These are phyloP conservation scores for Sciurus niger DNA, from an alignment of 2,113 vertebrate genomes.

Conservation along the genomic window DNA sequence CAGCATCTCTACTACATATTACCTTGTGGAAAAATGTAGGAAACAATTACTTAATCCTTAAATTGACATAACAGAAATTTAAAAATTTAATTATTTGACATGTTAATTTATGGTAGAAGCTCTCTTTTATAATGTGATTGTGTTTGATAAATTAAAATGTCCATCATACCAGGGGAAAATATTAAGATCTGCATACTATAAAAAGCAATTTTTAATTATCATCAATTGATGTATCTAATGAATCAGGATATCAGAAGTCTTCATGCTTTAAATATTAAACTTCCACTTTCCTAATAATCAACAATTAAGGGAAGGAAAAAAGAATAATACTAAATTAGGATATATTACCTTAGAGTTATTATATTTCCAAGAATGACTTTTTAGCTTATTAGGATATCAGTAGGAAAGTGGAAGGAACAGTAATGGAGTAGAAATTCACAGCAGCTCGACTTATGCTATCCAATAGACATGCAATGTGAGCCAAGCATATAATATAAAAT, in stretches of 20 bases:
- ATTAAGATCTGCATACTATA: conserved; percentile 5
- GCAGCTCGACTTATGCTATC: neutral
- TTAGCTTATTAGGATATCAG: neutral
- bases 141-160: conserved; percentile 33
- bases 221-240: neutral
- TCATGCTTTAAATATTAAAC: conserved; percentile 52
- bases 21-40: conserved; percentile 3
- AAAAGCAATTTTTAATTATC: conserved; percentile 30
- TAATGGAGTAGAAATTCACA: neutral
- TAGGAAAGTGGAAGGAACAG: neutral
- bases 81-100: conserved; percentile 21
- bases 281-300: conserved; percentile 30
- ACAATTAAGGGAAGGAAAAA: neutral
- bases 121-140: conserved; percentile 3
- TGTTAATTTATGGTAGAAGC: conserved; percentile 13
- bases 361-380: conserved; percentile 25
- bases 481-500: neutral
- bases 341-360: neutral
- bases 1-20: neutral
- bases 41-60: neutral
- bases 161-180: neutral
- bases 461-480: neutral
- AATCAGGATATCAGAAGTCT: neutral
- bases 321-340: neutral
- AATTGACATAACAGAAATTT: conserved; percentile 21